Percentiles rank a stretch among this genome's conserved stretches.
These are phyloP conservation scores for Zootermopsis nevadensis DNA, from an alignment of 2,888 invertebrate genomes.

Conservation along the genomic window DNA sequence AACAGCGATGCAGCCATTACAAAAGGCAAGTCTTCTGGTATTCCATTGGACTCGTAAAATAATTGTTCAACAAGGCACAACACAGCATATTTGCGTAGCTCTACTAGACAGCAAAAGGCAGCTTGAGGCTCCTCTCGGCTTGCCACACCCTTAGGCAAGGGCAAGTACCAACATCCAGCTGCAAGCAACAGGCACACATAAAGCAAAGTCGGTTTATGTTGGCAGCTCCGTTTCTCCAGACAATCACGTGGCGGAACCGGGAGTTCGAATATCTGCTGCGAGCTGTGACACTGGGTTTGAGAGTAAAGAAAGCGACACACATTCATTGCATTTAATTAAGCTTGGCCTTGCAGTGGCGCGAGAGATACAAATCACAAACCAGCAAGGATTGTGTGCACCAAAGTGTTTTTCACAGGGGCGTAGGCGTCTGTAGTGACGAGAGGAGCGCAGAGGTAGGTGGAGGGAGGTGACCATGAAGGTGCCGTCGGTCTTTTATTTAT, in stretches of 20 bases:
- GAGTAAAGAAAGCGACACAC: background rate
- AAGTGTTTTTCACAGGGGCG: background rate
- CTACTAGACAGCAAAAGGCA: no score
- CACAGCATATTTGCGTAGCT: no score
- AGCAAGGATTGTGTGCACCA: background rate
- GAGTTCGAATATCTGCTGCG: background rate
- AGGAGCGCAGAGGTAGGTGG: background rate
- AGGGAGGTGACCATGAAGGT: background rate
- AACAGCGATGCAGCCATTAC: no score
- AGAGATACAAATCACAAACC: no score
- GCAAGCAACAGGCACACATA: background rate
- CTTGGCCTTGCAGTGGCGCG: background rate
- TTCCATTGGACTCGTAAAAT: no score
- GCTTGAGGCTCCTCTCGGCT: no score
- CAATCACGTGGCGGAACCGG: conserved; percentile 5
- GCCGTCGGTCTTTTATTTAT: background rate
- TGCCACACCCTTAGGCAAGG: no score
- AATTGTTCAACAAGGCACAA: no score
- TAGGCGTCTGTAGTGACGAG: background rate
- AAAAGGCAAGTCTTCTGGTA: no score
- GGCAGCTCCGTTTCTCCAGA: conserved; percentile 12
- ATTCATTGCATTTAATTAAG: background rate
- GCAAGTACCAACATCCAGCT: conserved; percentile 16
- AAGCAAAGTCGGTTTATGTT: background rate
- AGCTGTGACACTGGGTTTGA: background rate